Evolutionary conservation across 2,113 vertebrate genomes (phyloP), one percentile per base, ranked within the genome.

Genomic region (Pelmatolapia mariae): DNA sequence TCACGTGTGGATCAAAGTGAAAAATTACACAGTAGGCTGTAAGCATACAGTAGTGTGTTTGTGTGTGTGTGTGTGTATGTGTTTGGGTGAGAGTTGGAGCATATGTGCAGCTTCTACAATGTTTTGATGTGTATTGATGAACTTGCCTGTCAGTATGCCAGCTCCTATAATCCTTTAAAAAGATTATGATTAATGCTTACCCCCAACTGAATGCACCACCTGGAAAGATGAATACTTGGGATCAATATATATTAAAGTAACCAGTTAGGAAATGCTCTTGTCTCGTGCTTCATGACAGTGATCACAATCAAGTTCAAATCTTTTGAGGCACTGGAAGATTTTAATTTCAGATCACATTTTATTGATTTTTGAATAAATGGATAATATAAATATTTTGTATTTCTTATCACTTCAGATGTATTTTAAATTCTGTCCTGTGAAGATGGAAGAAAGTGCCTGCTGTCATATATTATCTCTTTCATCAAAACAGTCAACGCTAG

Each of bases 91-190:
- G 71, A 18, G 40, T 19, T 5, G 2, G 54, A 16, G 66, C 43
- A 82, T 84, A 22, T 73, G 63, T 83, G 59, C 33, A 50, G 73
- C 78, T 15, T 81, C 56, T 22, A n/a, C 52, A 87, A 12, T 83
- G 82, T 91, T 85, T 86, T 88, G 84, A 90, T 93, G 88, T 82
- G 56, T 90, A 86, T 71, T 89, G 47, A 87, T 87, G 83, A 85
- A 78, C 88, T 80, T 78, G 85, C 68, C 91, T 90, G 93, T 89
- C 91, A 91, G 89, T 90, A 88, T 94, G 81, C 85, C 91, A 91
- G 86, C 86, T 81, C 43, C 81, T 83, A 86, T 90, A 93, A 94
- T 91, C 91, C 90, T 89, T 91, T 91, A 88, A 93, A 93, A 89
- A 88, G 83, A 90, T 94, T 91, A 89, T 85, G 87, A 92, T 91